These are phyloP conservation scores for Drosophila lutescens DNA, from an alignment of 2,888 invertebrate species.

Conservation along the genomic window DNA sequence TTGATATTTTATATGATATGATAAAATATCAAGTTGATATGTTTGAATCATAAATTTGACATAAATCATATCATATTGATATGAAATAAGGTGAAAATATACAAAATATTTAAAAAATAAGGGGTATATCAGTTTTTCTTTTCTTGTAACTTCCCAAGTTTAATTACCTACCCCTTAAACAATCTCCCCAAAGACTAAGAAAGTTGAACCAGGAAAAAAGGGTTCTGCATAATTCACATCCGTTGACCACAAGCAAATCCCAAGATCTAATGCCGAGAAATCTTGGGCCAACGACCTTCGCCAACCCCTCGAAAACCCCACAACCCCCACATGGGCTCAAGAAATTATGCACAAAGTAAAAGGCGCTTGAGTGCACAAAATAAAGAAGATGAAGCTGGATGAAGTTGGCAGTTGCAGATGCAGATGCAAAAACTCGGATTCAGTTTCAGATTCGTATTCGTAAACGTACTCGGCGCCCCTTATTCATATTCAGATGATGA, in stretches of 20 bases:
- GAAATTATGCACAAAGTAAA: constrained; percentile 73
- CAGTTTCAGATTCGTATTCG: constrained; percentile 30
- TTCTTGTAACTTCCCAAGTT: background rate
- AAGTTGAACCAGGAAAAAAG: background rate
- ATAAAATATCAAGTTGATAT: too few species aligned
- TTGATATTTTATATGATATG: too few species aligned
- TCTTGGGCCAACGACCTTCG: constrained; percentile 31
- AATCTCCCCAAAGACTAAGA: constrained; percentile 1
- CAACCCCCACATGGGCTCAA: constrained; percentile 39
- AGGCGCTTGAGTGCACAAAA: constrained; percentile 72
- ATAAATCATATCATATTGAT: too few species aligned
- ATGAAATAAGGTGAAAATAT: too few species aligned
- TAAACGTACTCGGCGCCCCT: constrained; percentile 4
- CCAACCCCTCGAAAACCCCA: constrained; percentile 4
- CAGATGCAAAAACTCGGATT: constrained; percentile 23
- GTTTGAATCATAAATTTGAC: too few species aligned
- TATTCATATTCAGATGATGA: constrained; percentile 10
- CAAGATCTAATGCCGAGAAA: background rate
- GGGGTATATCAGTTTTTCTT: too few species aligned
- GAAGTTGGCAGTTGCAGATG: constrained; percentile 3
- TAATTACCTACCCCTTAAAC: background rate
- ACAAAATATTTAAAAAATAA: too few species aligned
- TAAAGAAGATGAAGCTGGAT: constrained; percentile 50
- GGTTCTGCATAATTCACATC: constrained; percentile 22
- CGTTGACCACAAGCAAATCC: constrained; percentile 11